phyloP scores from a whole-genome alignment of 1,140 invertebrate genomes.

The Drosophila teissieri region DNA sequence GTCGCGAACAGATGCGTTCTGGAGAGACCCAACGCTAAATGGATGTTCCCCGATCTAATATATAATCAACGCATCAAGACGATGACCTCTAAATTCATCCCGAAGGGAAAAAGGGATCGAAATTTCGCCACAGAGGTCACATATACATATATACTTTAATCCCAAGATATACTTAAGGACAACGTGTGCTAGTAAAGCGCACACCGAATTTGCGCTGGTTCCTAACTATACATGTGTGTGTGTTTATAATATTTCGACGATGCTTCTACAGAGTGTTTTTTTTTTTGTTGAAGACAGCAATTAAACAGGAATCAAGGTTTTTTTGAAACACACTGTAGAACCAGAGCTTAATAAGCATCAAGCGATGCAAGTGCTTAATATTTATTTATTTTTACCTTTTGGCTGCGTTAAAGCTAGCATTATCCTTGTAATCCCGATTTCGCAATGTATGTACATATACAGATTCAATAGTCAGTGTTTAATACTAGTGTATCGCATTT shows the following conservation, averaged over 20 bases:
- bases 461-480: constrained; percentile 26
- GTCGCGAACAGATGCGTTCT: constrained; percentile 67
- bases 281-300: neutral
- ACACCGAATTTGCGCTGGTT: constrained; percentile 32
- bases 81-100: too few relatives aligned
- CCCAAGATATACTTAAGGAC: constrained; percentile 39
- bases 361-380: constrained; percentile 30
- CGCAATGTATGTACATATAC: constrained; percentile 30
- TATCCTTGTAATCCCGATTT: constrained; percentile 19
- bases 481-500: constrained; percentile 35
- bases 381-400: constrained; percentile 35
- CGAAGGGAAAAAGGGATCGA: neutral
- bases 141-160: constrained; percentile 33
- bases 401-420: constrained; percentile 26
- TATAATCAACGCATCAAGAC: neutral
- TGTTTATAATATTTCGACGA: constrained; percentile 14
- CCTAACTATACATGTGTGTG: constrained; percentile 18
- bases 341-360: constrained; percentile 16
- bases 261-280: constrained; percentile 7
- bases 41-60: neutral
- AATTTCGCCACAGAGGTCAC: constrained; percentile 3
- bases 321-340: constrained; percentile 15
- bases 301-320: neutral
- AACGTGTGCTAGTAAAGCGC: constrained; percentile 21
- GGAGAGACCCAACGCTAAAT: constrained; percentile 39